A percentile compares a stretch with the other conserved stretches of the same genome.
These are phyloP conservation scores for Natrix natrix DNA, from an alignment of 2,797 vertebrate genomes.

Conservation along the genomic window DNA sequence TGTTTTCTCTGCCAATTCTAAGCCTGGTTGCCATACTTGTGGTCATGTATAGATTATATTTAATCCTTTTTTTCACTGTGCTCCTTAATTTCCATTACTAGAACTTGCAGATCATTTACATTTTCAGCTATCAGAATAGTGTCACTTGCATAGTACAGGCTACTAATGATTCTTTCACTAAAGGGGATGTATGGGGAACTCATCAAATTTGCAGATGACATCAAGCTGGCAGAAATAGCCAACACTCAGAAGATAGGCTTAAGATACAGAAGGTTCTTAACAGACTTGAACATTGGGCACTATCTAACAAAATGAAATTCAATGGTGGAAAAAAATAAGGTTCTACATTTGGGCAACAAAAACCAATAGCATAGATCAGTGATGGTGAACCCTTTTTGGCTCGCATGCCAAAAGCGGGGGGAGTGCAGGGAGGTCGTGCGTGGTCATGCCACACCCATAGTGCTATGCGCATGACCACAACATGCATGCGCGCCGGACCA, in stretches of 20 bases:
- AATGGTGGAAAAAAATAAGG: background rate
- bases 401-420: too few relatives aligned
- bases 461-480: too few relatives aligned
- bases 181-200: background rate
- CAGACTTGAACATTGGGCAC: background rate
- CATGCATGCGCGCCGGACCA: too few relatives aligned
- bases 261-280: background rate
- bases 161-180: background rate
- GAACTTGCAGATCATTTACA: background rate
- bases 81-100: background rate
- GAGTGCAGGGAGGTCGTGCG: too few relatives aligned
- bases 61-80: background rate
- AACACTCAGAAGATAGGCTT: background rate
- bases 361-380: background rate
- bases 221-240: background rate
- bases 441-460: too few relatives aligned
- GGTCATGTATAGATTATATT: background rate
- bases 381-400: too few relatives aligned
- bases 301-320: background rate
- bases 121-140: background rate
- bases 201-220: background rate
- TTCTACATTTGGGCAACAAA: background rate
- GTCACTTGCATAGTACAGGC: background rate
- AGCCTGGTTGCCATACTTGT: background rate
- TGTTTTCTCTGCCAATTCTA: background rate